Conservation (phyloP, 2,888 invertebrate genomes). For the Catonia carolina region DNA sequence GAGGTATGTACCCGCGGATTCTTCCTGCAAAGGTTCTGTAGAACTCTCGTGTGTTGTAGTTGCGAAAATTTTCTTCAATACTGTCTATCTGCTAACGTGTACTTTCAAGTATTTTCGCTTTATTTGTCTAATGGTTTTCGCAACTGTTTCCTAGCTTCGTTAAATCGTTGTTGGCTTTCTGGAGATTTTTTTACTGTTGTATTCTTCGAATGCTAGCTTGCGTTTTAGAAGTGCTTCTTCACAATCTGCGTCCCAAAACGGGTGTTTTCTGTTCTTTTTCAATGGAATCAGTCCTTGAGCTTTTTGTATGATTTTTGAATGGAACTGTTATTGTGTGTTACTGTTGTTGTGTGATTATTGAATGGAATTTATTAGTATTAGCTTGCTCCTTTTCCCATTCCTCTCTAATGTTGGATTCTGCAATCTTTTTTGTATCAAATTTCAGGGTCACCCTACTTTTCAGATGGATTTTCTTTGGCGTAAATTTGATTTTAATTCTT, state of each 20-base stretch:
- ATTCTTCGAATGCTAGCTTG: background rate
- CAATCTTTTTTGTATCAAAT: background rate
- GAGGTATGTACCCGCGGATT: too few relatives aligned
- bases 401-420: background rate
- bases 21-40: too few relatives aligned
- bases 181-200: background rate
- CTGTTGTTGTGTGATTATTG: too few relatives aligned
- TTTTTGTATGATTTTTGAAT: background rate
- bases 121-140: too few relatives aligned
- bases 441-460: background rate
- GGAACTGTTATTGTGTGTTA: too few relatives aligned
- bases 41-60: too few relatives aligned
- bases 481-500: constrained; percentile 14
- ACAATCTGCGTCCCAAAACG: background rate
- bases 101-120: too few relatives aligned
- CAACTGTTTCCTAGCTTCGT: too few relatives aligned
- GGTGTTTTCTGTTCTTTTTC: background rate
- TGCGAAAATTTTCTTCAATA: too few relatives aligned
- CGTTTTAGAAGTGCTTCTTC: background rate
- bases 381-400: background rate
- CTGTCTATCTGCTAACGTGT: too few relatives aligned
- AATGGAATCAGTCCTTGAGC: background rate
- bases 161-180: too few relatives aligned
- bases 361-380: background rate
- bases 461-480: background rate